A percentile compares a stretch with the other conserved stretches of the same genome.
Conservation (phyloP, 2,113 vertebrate species). For the Pleuronectes platessa region DNA sequence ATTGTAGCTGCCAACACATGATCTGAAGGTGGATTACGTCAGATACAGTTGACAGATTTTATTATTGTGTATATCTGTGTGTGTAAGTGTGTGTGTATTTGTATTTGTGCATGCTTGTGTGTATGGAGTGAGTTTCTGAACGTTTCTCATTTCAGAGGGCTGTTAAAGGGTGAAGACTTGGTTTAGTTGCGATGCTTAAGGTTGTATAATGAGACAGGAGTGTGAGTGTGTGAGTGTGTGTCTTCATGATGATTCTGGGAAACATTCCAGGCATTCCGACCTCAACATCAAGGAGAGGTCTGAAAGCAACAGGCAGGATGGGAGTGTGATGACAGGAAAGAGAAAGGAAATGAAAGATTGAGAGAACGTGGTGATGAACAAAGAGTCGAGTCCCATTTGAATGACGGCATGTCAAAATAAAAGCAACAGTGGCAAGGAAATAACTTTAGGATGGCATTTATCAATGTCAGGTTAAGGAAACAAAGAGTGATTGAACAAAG, state of each 20-base stretch:
- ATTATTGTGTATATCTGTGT: neutral
- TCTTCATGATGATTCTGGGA: neutral
- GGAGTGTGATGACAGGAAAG: neutral
- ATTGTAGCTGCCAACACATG: neutral
- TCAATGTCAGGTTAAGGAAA: neutral
- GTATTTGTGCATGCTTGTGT: neutral
- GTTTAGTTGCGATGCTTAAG: too few species aligned
- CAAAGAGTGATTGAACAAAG: neutral
- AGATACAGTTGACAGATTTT: conserved; percentile 7
- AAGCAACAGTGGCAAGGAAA: neutral
- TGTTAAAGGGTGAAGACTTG: too few species aligned
- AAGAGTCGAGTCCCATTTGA: neutral
- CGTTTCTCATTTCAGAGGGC: neutral
- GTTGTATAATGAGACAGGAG: neutral
- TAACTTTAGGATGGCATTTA: neutral
- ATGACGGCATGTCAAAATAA: neutral
- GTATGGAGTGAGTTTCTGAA: neutral
- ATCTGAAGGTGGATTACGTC: neutral
- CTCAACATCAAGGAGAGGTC: neutral
- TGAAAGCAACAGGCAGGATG: neutral
- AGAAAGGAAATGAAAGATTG: neutral
- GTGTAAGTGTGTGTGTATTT: neutral
- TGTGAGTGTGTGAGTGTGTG: neutral
- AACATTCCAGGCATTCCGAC: conserved; percentile 32
- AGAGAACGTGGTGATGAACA: neutral